Evolutionary conservation across 1,140 invertebrate genomes (phyloP).

Genomic region (Monochamus saltuarius): DNA sequence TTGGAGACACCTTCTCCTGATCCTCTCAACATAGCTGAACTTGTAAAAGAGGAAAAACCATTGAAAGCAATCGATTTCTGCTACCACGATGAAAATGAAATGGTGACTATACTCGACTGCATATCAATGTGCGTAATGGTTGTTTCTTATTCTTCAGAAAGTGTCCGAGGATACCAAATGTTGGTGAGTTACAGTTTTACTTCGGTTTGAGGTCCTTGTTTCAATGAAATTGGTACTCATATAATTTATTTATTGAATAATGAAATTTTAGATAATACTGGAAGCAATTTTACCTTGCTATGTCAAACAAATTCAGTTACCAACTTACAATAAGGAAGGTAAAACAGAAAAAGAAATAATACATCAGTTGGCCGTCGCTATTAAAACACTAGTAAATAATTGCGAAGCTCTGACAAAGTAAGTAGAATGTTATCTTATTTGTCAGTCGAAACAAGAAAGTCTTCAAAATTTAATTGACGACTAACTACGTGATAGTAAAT

Average conservation of each 20-base stretch:
- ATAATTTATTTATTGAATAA: neutral
- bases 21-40: slow-evolving; percentile 90
- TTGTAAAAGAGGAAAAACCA: slow-evolving; percentile 95
- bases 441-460: neutral
- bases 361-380: slow-evolving; percentile 89
- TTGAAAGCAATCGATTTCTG: slow-evolving; percentile 96
- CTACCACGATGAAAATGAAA: slow-evolving; percentile 94
- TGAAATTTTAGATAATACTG: slow-evolving; percentile 76
- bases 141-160: slow-evolving; percentile 95
- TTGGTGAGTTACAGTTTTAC: slow-evolving; percentile 69
- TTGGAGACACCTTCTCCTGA: slow-evolving; percentile 92
- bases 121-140: slow-evolving; percentile 97
- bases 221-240: neutral
- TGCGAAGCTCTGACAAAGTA: slow-evolving; percentile 94
- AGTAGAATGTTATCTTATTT: slow-evolving; percentile 31
- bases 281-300: slow-evolving; percentile 96
- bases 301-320: slow-evolving; percentile 87
- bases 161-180: slow-evolving; percentile 96
- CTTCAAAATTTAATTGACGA: neutral
- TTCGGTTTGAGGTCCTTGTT: neutral
- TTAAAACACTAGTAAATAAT: slow-evolving; percentile 94
- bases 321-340: slow-evolving; percentile 84
- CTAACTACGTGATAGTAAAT: neutral
- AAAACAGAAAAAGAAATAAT: slow-evolving; percentile 94
- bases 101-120: slow-evolving; percentile 90